phyloP scores from a whole-genome alignment of 2,888 invertebrate species.

The Aporophyla lueneburgensis region DNA sequence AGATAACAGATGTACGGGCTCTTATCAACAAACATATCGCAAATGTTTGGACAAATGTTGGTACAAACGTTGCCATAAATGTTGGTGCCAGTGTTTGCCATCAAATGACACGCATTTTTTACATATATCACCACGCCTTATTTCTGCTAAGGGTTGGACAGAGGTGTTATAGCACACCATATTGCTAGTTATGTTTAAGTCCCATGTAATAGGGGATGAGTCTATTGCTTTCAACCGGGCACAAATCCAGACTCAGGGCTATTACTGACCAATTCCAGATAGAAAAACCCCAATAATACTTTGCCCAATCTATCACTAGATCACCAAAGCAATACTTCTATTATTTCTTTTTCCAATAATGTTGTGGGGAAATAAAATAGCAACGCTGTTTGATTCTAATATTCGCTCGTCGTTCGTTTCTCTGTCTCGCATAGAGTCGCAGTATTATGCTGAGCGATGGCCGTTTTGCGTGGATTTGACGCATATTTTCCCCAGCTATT shows the following conservation, averaged over 20 bases:
- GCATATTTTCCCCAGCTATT: too few relatives aligned
- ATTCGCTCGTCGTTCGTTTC: too few relatives aligned
- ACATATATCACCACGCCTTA: background rate
- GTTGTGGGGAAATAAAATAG: background rate
- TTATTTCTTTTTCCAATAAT: background rate
- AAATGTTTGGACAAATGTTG: slow-evolving; percentile 53
- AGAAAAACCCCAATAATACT: background rate
- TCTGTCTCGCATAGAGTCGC: too few relatives aligned
- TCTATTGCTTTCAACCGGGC: too few relatives aligned
- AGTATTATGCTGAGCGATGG: too few relatives aligned
- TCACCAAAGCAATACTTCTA: background rate
- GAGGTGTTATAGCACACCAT: background rate
- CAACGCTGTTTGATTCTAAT: background rate
- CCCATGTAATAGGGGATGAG: too few relatives aligned
- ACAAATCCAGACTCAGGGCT: too few relatives aligned
- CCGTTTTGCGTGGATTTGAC: too few relatives aligned
- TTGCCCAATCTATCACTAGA: background rate
- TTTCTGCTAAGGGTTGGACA: background rate
- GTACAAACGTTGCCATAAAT: slow-evolving; percentile 43
- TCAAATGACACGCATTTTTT: background rate
- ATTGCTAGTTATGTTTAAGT: too few relatives aligned
- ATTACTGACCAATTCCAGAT: background rate
- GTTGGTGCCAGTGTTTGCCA: slow-evolving; percentile 13
- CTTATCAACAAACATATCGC: slow-evolving; percentile 70
- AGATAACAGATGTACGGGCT: slow-evolving; percentile 75